Conservation (phyloP, 2,888 invertebrate species). For the Leucania comma region DNA sequence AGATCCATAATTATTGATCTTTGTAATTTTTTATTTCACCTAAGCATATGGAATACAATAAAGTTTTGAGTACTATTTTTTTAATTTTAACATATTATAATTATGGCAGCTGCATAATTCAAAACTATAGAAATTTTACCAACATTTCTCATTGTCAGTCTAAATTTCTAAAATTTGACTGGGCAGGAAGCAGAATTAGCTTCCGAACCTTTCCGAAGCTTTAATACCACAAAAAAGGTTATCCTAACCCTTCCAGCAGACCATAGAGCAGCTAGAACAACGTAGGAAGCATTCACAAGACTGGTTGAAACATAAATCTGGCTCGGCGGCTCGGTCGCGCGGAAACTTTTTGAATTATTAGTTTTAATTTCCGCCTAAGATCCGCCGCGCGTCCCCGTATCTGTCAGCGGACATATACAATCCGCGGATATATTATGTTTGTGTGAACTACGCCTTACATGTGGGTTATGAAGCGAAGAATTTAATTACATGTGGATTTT, state of each 20-base stretch:
- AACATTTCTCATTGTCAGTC: background rate
- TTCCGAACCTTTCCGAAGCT: constrained; percentile 5
- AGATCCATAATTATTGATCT: too few species aligned
- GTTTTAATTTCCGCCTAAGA: constrained; percentile 91
- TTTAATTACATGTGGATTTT: constrained; percentile 63
- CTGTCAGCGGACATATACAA: constrained; percentile 85
- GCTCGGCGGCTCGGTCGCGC: constrained; percentile 87
- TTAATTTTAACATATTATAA: too few species aligned
- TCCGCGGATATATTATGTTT: constrained; percentile 69
- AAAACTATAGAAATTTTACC: background rate
- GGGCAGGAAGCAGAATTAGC: constrained; percentile 17
- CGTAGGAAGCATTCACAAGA: constrained; percentile 86
- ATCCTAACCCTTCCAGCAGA: constrained; percentile 70
- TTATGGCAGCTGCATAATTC: too few species aligned
- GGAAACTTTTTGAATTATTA: constrained; percentile 91
- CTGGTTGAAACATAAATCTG: constrained; percentile 88
- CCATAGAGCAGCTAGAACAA: constrained; percentile 73
- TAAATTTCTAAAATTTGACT: background rate
- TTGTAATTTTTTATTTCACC: too few species aligned
- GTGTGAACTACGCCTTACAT: constrained; percentile 63
- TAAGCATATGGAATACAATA: too few species aligned
- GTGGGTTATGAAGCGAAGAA: constrained; percentile 59
- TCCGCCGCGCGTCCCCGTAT: constrained; percentile 87
- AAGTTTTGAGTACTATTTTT: too few species aligned
- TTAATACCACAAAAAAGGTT: constrained; percentile 55